phyloP scores from a whole-genome alignment of 2,888 invertebrate species.

The Eilema depressum region DNA sequence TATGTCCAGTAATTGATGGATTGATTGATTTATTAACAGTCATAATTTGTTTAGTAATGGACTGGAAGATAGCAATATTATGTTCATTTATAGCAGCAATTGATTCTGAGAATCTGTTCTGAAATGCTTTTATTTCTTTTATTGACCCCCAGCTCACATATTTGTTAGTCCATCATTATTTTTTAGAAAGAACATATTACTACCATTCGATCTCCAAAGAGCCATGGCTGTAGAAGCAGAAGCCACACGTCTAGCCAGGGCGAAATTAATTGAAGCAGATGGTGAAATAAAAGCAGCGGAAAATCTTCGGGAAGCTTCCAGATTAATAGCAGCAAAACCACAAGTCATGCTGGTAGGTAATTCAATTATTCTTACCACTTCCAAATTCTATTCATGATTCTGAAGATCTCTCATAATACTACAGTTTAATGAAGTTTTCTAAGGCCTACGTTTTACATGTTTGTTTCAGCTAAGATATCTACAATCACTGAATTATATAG shows the following conservation, averaged over 20 bases:
- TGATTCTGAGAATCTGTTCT: background rate
- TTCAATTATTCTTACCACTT: background rate
- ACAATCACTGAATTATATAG: constrained; percentile 67
- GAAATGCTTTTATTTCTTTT: background rate
- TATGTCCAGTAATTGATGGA: too few relatives aligned
- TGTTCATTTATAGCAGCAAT: too few relatives aligned
- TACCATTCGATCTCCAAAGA: constrained; percentile 69
- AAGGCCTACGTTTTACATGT: background rate
- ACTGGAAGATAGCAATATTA: too few relatives aligned
- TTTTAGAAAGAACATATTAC: constrained; percentile 66
- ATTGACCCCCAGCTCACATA: background rate
- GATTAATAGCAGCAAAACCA: constrained; percentile 64
- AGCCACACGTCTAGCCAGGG: constrained; percentile 69
- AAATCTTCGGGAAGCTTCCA: constrained; percentile 64
- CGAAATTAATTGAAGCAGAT: constrained; percentile 71
- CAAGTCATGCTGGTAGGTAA: constrained; percentile 70
- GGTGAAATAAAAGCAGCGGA: constrained; percentile 73
- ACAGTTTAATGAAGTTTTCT: background rate
- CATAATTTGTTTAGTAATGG: background rate
- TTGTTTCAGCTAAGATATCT: constrained; percentile 70
- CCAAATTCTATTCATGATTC: background rate
- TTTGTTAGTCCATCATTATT: background rate
- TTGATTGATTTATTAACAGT: too few relatives aligned
- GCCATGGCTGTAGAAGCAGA: constrained; percentile 76
- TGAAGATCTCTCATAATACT: background rate